phyloP scores from a whole-genome alignment of 2,113 vertebrate species.

The Salvelinus namaycush region DNA sequence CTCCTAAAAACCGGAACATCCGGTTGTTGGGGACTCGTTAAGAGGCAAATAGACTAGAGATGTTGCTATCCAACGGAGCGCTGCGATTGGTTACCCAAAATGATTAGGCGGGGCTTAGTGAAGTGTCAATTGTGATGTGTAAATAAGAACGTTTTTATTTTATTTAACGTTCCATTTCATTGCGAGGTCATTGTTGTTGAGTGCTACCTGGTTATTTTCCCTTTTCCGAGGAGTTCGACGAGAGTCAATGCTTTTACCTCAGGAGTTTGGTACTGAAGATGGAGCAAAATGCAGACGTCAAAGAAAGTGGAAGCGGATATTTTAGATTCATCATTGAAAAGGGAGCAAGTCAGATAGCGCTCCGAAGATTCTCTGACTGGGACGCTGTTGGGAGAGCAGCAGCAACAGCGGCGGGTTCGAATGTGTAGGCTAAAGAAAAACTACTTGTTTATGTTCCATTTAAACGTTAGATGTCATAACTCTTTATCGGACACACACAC shows the following conservation, averaged over 20 bases:
- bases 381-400: constrained; percentile 26
- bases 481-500: not conserved
- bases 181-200: constrained; percentile 20
- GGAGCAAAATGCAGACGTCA: constrained; percentile 43
- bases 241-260: constrained; percentile 18
- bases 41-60: too few species aligned
- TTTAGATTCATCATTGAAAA: constrained; percentile 44
- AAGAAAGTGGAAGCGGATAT: constrained; percentile 48
- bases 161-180: not conserved
- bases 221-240: constrained; percentile 35
- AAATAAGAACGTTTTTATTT: not conserved
- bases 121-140: not conserved
- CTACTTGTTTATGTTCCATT: not conserved
- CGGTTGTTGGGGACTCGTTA: too few species aligned
- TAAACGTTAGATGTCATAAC: not conserved
- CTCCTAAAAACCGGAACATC: too few species aligned
- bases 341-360: constrained; percentile 35
- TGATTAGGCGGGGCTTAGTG: too few species aligned
- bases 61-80: too few species aligned
- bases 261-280: constrained; percentile 29
- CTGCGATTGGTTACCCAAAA: too few species aligned
- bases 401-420: constrained; percentile 1
- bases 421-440: not conserved
- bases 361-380: constrained; percentile 38
- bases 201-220: constrained; percentile 6